Evolutionary conservation across 2,888 invertebrate species (phyloP).

Genomic region (Argyresthia goedartella): DNA sequence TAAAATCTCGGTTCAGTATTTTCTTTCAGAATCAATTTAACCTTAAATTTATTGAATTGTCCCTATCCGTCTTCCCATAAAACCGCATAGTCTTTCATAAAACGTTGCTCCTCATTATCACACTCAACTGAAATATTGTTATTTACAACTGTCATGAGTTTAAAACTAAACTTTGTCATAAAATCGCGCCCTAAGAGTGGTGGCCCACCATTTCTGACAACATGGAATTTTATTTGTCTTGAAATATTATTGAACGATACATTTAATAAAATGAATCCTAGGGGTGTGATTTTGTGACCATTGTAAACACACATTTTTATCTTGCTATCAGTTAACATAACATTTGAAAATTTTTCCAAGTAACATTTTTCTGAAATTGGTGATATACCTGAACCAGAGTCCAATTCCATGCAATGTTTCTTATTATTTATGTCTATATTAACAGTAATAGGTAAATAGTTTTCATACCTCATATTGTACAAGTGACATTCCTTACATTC

Average conservation of each 20-base stretch:
- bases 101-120: neutral
- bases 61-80: slow-evolving; percentile 8
- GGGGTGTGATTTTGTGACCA: slow-evolving; percentile 8
- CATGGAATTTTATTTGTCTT: slow-evolving; percentile 2
- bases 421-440: neutral
- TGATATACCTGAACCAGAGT: slow-evolving; percentile 3
- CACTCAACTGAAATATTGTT: neutral
- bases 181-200: slow-evolving; percentile 6
- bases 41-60: slow-evolving; percentile 7
- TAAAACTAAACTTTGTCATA: slow-evolving; percentile 6
- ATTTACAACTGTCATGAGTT: neutral
- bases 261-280: slow-evolving; percentile 3
- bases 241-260: neutral
- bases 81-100: neutral
- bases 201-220: slow-evolving; percentile 6
- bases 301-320: slow-evolving; percentile 8
- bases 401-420: slow-evolving; percentile 7
- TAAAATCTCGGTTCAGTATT: slow-evolving; percentile 7
- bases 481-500: slow-evolving; percentile 7
- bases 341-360: neutral
- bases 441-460: slow-evolving; percentile 4
- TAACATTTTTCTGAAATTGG: neutral
- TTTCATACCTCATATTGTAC: slow-evolving; percentile 8
- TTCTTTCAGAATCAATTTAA: slow-evolving; percentile 7
- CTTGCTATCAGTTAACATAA: neutral